Percentiles rank a stretch among this genome's conserved stretches.
phyloP scores from a whole-genome alignment of 1,140 invertebrate species.

The Orchesella cincta region DNA sequence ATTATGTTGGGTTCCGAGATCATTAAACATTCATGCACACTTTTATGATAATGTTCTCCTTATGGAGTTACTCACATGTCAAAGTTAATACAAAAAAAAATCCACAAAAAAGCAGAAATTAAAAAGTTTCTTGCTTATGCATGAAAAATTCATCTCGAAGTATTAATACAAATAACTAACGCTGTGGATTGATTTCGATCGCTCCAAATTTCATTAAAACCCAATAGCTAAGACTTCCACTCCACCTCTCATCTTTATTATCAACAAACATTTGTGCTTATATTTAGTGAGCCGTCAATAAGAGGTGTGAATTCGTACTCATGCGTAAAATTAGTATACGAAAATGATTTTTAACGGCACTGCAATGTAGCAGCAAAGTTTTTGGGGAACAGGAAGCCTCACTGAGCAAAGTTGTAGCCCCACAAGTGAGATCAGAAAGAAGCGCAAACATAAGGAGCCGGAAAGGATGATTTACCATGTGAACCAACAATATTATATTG shows the following conservation, averaged over 20 bases:
- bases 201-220: no score
- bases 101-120: no score
- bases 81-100: no score
- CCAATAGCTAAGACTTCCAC: neutral
- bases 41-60: no score
- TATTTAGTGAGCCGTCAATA: neutral
- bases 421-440: slow-evolving; percentile 6
- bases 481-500: neutral
- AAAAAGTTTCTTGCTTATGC: no score
- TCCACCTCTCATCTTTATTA: neutral
- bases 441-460: neutral
- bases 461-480: neutral
- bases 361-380: neutral
- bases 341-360: neutral
- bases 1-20: no score
- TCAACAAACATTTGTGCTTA: neutral
- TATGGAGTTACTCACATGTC: no score
- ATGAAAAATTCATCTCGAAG: no score
- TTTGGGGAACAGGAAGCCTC: neutral
- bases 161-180: no score
- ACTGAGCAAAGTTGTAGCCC: neutral
- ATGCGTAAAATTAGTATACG: neutral
- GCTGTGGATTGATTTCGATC: neutral
- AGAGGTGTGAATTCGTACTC: neutral
- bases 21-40: no score